These are phyloP conservation scores for Troides oblongomaculatus DNA, from an alignment of 2,888 invertebrate species.

Conservation along the genomic window DNA sequence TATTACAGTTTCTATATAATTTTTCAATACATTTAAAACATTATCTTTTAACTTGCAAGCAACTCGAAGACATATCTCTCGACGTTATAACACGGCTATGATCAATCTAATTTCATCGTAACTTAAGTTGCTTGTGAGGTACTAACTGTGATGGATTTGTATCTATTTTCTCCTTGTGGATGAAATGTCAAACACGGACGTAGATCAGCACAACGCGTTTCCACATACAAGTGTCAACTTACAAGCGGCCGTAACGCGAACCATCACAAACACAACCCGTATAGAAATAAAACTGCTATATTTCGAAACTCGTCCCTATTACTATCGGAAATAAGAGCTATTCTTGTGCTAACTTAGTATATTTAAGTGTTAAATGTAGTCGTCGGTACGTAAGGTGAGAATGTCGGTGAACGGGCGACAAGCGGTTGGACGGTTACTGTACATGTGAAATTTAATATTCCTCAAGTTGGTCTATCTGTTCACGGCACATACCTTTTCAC, in stretches of 20 bases:
- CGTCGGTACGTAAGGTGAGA: constrained; percentile 55
- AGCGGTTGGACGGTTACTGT: constrained; percentile 34
- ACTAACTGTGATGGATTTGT: background rate
- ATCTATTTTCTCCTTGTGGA: background rate
- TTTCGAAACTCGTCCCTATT: background rate
- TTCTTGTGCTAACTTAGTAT: constrained; percentile 38
- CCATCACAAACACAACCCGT: constrained; percentile 6
- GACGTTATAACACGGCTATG: background rate
- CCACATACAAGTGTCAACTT: constrained; percentile 23
- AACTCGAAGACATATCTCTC: background rate
- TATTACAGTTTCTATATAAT: no score
- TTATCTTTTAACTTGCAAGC: no score
- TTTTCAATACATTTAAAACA: no score
- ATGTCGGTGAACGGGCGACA: constrained; percentile 50
- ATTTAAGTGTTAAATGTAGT: constrained; percentile 42
- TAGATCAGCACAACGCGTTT: constrained; percentile 14
- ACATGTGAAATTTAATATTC: constrained; percentile 15
- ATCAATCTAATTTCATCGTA: background rate
- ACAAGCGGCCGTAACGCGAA: constrained; percentile 17
- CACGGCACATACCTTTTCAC: background rate
- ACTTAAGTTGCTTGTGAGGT: background rate
- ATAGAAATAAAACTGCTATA: background rate
- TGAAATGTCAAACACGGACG: constrained; percentile 14
- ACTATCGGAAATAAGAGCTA: constrained; percentile 36
- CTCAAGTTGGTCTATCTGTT: background rate